These are phyloP conservation scores for Tolmerus cingulatus DNA, from an alignment of 2,888 invertebrate genomes.

Conservation along the genomic window DNA sequence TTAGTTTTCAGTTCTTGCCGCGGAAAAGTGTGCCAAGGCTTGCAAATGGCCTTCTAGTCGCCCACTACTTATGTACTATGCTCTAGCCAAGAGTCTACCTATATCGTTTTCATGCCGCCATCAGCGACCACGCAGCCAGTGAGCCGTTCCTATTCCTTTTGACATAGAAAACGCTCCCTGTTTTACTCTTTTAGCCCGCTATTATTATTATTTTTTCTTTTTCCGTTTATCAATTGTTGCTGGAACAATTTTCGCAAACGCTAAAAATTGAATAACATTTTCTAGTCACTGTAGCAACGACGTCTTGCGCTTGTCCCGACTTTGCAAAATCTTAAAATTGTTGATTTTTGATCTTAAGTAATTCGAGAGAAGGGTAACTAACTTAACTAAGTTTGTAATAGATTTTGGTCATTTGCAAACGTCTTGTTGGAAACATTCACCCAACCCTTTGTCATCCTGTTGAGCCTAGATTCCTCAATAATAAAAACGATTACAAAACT, in stretches of 20 bases:
- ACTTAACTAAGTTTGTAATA: no score
- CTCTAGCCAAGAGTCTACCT: background rate
- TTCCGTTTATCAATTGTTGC: background rate
- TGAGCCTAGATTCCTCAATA: no score
- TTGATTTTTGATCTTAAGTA: background rate
- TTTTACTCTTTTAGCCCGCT: background rate
- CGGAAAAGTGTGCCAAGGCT: conserved; percentile 47
- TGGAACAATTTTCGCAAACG: background rate
- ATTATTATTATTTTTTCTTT: no score
- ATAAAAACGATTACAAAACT: no score
- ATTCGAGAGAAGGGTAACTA: background rate
- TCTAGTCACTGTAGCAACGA: background rate
- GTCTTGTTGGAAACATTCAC: no score
- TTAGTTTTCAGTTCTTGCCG: background rate
- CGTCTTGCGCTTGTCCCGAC: background rate
- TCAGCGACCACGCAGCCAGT: background rate
- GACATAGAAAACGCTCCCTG: background rate
- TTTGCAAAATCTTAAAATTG: background rate
- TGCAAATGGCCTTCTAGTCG: conserved; percentile 45
- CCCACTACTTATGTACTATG: conserved; percentile 1
- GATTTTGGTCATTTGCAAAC: no score
- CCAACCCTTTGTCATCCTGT: no score
- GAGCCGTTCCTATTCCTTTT: conserved; percentile 7
- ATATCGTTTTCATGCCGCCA: background rate
- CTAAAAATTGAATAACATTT: background rate